Percentiles rank a stretch among this genome's conserved stretches.
These are phyloP conservation scores for Bombylius discolor DNA, from an alignment of 2,888 invertebrate species.

Conservation along the genomic window DNA sequence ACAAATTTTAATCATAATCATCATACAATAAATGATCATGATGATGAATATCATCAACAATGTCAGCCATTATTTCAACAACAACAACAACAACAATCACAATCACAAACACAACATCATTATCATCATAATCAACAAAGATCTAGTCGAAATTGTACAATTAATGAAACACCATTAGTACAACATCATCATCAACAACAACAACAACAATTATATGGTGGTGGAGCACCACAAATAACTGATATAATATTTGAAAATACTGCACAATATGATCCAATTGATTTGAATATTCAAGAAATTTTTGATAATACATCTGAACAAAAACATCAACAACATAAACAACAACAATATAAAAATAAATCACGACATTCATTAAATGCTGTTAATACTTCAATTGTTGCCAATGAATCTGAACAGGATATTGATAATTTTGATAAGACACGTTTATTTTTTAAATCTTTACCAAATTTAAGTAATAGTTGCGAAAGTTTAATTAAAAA, in stretches of 20 bases:
- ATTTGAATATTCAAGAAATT: conserved; percentile 36
- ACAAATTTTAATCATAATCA: neutral
- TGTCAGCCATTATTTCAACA: neutral
- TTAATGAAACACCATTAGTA: too few species aligned
- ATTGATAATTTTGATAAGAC: conserved; percentile 22
- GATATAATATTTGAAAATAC: conserved; percentile 27
- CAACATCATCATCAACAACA: neutral
- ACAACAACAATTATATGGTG: neutral
- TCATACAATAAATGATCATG: neutral
- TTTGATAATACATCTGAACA: conserved; percentile 31
- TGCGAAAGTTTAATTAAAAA: conserved; percentile 48
- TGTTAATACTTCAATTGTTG: conserved; percentile 20
- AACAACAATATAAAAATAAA: conserved; percentile 1
- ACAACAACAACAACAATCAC: neutral
- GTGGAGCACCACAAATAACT: conserved; percentile 19
- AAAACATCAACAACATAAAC: conserved; percentile 19
- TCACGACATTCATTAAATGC: conserved; percentile 22
- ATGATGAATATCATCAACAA: neutral
- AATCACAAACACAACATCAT: neutral
- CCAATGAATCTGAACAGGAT: conserved; percentile 14
- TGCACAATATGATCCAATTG: conserved; percentile 39
- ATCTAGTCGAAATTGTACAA: neutral
- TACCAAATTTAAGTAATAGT: conserved; percentile 60
- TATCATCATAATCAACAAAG: too few species aligned
- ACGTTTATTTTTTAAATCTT: conserved; percentile 43